These are phyloP conservation scores for Leuciscus idus DNA, from an alignment of 2,113 vertebrate genomes.

Conservation along the genomic window DNA sequence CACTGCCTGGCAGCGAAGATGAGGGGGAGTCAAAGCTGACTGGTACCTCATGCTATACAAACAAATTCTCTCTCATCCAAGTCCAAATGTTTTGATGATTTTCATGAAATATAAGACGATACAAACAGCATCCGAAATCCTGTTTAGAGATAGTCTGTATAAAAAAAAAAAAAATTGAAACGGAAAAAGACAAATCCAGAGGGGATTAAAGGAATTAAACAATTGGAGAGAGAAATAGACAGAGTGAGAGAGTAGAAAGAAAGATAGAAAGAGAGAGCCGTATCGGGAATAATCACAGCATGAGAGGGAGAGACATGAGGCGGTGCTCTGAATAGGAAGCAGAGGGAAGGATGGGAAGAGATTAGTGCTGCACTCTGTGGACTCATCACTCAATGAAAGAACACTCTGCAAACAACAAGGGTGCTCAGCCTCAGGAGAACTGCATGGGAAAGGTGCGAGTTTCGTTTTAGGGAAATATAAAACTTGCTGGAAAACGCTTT, in stretches of 20 bases:
- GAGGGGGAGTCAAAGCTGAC: conserved; percentile 42
- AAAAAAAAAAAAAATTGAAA: neutral
- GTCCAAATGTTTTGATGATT: conserved; percentile 31
- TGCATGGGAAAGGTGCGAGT: neutral
- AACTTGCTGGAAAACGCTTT: neutral
- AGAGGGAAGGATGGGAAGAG: conserved; percentile 36
- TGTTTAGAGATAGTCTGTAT: neutral
- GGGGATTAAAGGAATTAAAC: conserved; percentile 38
- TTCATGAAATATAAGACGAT: conserved; percentile 17
- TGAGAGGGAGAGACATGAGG: conserved; percentile 30
- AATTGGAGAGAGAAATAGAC: conserved; percentile 23
- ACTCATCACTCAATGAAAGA: conserved; percentile 62
- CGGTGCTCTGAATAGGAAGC: conserved; percentile 30
- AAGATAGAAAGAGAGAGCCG: conserved; percentile 19
- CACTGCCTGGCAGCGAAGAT: conserved; percentile 51
- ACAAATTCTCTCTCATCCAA: conserved; percentile 33
- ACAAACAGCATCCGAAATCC: conserved; percentile 27
- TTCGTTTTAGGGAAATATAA: neutral
- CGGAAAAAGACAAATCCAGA: conserved; percentile 30
- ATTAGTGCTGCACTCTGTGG: conserved; percentile 67
- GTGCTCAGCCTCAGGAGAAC: conserved; percentile 53
- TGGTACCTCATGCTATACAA: conserved; percentile 21
- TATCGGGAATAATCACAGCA: conserved; percentile 27
- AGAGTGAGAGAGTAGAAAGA: neutral
- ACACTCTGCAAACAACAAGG: conserved; percentile 59